Evolutionary conservation across 2,113 vertebrate genomes (phyloP), one percentile per base, ranked within the genome.

Genomic region (Shinisaurus crocodilurus): DNA sequence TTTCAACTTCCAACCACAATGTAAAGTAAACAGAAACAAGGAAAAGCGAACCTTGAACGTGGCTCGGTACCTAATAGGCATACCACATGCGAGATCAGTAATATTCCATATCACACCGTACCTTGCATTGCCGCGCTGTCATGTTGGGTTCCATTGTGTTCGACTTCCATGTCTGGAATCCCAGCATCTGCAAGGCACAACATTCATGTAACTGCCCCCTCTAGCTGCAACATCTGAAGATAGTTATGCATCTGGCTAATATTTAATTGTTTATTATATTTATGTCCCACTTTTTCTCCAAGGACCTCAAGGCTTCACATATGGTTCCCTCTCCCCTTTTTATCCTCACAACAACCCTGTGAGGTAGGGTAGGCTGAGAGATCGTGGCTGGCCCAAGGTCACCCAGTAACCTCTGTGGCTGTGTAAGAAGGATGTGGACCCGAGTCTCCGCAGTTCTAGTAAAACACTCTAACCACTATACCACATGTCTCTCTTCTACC

Each of bases 61-160:
- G 18, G 16, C 20, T 23, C 60, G 3, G 60, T 63, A 63, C 60
- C 18, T 20, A 63, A 63, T 20, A 15, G 60, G 60, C 20, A 18
- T 0, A 63, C 60, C 20, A 23, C 60, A 45, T 48, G 12, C 1
- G 32, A 45, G 6, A 45, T 84, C 13, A 18, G 25, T 6, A 40
- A 43, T 10, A 23, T 67, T 9, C 25, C 32, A 7, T n/a, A 10
- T 5, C 83, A 88, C 95, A 95, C 93, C 93, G 91, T 95, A 98
- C 98, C 98, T 98, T 98, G 98, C 97, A 98, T 97, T 88, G 97
- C 95, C 90, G 97, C 96, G 90, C 96, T 98, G 90, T 98, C 98
- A 88, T 98, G 98, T 92, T 97, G 97, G 89, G 95, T 98, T 76
- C 97, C 98, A 10, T 97, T 98, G 95, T 97, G 98, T 95, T 99